Percentiles rank a stretch among this genome's conserved stretches.
Evolutionary conservation across 1,140 invertebrate genomes (phyloP).

Genomic region (Orchesella cincta): DNA sequence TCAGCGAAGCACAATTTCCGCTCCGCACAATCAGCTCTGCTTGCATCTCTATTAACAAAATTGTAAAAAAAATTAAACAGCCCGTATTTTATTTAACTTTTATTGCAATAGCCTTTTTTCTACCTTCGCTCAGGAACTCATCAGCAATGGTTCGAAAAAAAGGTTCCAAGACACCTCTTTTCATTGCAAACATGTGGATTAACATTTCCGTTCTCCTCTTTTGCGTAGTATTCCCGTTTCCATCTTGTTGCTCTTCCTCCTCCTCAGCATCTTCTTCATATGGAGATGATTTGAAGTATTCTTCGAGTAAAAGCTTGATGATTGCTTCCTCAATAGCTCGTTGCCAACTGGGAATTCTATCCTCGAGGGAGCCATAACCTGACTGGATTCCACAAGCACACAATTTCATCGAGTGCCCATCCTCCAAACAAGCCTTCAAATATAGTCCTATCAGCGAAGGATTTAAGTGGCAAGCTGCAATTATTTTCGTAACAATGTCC

Average conservation of each 20-base stretch:
- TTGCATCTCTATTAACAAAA: no score
- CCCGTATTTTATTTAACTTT: no score
- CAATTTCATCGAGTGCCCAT: conserved; percentile 28
- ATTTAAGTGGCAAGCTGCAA: conserved; percentile 20
- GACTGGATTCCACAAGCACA: conserved; percentile 35
- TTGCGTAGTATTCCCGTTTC: conserved; percentile 11
- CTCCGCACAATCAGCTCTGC: conserved; percentile 15
- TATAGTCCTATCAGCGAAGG: not conserved
- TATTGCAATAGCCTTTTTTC: no score
- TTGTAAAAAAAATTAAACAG: no score
- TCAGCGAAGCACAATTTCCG: not conserved
- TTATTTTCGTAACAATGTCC: conserved; percentile 32
- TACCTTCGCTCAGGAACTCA: conserved; percentile 14
- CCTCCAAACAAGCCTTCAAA: conserved; percentile 31
- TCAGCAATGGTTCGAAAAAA: conserved; percentile 5
- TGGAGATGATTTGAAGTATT: conserved; percentile 27
- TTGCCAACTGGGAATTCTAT: conserved; percentile 14
- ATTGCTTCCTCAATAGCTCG: conserved; percentile 31
- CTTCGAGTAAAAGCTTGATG: conserved; percentile 25
- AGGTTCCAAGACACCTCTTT: not conserved
- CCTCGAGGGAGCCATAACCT: conserved; percentile 17
- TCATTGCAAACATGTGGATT: conserved; percentile 22
- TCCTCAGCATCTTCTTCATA: not conserved
- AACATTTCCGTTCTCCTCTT: conserved; percentile 5
- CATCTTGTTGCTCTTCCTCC: not conserved